Evolutionary conservation across 2,113 vertebrate species (phyloP).

Genomic region (Sphaerodactylus townsendi): DNA sequence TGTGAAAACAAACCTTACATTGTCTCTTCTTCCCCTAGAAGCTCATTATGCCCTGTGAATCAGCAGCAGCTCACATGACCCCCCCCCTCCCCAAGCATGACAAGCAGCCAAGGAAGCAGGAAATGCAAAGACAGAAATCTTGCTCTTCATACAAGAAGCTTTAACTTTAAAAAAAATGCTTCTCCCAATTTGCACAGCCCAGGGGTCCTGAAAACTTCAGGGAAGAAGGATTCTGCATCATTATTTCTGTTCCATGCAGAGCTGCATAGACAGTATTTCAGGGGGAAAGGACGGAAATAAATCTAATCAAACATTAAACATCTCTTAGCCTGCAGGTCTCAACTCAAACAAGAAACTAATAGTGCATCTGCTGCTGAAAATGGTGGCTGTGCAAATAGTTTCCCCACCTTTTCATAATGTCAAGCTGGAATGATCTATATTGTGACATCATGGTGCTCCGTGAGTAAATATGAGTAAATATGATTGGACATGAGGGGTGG

Average conservation of each 20-base stretch:
- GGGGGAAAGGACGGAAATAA: constrained; percentile 18
- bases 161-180: background rate
- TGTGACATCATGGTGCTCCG: background rate
- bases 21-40: constrained; percentile 32
- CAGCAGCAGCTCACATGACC: constrained; percentile 36
- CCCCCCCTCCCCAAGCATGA: background rate
- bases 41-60: constrained; percentile 24
- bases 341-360: background rate
- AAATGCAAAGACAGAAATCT: constrained; percentile 4
- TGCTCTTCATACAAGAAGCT: background rate
- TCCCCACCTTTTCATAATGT: background rate
- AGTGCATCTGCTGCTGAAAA: background rate
- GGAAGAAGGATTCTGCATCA: background rate
- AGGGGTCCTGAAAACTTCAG: background rate
- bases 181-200: constrained; percentile 11
- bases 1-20: constrained; percentile 47
- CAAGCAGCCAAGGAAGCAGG: background rate
- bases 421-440: background rate
- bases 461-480: background rate
- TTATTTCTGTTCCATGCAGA: constrained; percentile 1
- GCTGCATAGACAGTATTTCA: background rate
- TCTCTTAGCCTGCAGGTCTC: background rate
- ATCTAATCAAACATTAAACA: background rate
- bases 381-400: background rate
- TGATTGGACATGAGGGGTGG: no score